These are phyloP conservation scores for Crypturellus tataupa DNA, from an alignment of 2,797 vertebrate genomes.

Conservation along the genomic window DNA sequence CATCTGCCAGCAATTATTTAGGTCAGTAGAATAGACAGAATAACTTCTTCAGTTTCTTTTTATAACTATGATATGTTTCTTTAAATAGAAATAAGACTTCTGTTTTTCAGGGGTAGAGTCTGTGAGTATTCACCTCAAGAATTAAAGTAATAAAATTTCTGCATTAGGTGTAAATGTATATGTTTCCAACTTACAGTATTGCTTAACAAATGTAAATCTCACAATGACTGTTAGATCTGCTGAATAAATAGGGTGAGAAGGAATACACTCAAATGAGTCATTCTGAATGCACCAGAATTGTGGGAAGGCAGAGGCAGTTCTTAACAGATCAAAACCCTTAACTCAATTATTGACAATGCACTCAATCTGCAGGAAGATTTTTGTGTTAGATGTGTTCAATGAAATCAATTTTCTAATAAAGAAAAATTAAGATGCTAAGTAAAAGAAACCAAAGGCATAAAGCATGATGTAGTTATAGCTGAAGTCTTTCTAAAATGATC, in stretches of 20 bases:
- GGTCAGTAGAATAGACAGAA: slow-evolving; percentile 42
- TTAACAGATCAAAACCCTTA: slow-evolving; percentile 34
- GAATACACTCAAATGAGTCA: slow-evolving; percentile 24
- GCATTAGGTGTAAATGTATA: not conserved
- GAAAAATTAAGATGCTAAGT: slow-evolving; percentile 26
- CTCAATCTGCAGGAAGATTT: slow-evolving; percentile 21
- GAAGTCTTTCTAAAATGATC: not conserved
- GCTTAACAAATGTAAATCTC: slow-evolving; percentile 27
- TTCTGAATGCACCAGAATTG: slow-evolving; percentile 6
- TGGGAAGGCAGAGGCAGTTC: slow-evolving; percentile 19
- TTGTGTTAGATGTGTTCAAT: slow-evolving; percentile 29
- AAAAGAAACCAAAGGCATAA: slow-evolving; percentile 15
- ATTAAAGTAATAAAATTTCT: not conserved
- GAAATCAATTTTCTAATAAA: slow-evolving; percentile 45
- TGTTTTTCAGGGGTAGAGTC: not conserved
- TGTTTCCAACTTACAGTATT: not conserved
- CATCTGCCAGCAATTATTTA: slow-evolving; percentile 47
- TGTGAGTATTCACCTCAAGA: not conserved
- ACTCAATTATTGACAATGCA: slow-evolving; percentile 37
- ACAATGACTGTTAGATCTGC: slow-evolving; percentile 7
- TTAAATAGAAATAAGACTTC: not conserved
- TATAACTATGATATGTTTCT: slow-evolving; percentile 8
- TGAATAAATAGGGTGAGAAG: slow-evolving; percentile 57
- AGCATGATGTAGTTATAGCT: not conserved
- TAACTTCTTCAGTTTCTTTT: slow-evolving; percentile 1